Evolutionary conservation across 2,888 invertebrate genomes (phyloP).

Genomic region (Lepidocyrtinus sp.): DNA sequence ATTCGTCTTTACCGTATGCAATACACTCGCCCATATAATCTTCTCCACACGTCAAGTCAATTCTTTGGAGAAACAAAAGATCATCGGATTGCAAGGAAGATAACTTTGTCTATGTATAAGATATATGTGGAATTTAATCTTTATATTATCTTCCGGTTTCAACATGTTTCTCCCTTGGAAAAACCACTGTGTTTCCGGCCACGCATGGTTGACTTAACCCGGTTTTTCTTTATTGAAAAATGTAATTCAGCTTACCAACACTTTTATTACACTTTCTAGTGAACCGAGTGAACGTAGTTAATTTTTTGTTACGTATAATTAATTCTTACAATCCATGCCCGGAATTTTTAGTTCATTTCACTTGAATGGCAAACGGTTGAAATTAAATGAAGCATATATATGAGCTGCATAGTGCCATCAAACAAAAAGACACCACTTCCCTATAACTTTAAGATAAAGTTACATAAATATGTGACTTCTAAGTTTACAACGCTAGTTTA

Average conservation of each 20-base stretch:
- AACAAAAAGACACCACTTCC: too few species aligned
- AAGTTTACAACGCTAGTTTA: too few species aligned
- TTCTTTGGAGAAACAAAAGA: slow-evolving; percentile 14
- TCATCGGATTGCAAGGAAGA: slow-evolving; percentile 1
- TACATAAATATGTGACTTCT: too few species aligned
- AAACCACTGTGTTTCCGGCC: slow-evolving; percentile 8
- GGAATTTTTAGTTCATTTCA: neutral
- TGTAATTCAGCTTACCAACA: too few species aligned
- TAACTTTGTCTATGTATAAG: too few species aligned
- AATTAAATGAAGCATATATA: too few species aligned
- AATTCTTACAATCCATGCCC: neutral
- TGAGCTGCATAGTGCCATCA: too few species aligned
- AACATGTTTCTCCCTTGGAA: neutral
- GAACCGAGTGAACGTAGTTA: too few species aligned
- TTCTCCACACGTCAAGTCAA: neutral
- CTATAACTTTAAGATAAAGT: too few species aligned
- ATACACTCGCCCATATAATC: neutral
- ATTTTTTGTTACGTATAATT: neutral
- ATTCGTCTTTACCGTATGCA: neutral
- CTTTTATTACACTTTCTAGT: neutral
- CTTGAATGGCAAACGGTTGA: too few species aligned
- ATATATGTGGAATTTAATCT: neutral
- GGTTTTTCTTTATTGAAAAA: too few species aligned
- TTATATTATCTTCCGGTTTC: neutral
- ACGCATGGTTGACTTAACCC: neutral